Evolutionary conservation across 2,888 invertebrate genomes (phyloP).

Genomic region (Metallyticus violacea): DNA sequence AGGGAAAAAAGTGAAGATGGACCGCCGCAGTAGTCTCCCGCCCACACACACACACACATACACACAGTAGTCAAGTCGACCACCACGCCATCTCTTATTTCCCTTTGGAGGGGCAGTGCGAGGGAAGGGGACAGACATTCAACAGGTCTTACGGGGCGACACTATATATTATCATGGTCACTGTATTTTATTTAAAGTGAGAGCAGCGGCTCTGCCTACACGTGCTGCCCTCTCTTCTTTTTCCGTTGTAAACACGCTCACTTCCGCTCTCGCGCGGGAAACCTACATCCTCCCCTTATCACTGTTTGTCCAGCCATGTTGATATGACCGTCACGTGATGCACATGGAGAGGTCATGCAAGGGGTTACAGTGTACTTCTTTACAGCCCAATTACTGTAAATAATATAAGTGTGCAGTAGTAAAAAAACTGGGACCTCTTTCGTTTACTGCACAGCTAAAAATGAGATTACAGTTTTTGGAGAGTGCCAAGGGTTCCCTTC

Average conservation of each 20-base stretch:
- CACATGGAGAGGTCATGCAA: neutral
- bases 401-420: too few species aligned
- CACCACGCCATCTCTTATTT: neutral
- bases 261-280: neutral
- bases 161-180: neutral
- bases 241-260: neutral
- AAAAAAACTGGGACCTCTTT: neutral
- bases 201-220: neutral
- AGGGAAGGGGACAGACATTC: too few species aligned
- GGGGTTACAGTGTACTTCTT: neutral
- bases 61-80: neutral
- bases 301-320: neutral
- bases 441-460: neutral
- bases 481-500: neutral
- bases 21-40: neutral
- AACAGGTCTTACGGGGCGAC: neutral
- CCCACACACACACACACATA: neutral
- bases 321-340: neutral
- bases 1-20: neutral
- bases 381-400: neutral
- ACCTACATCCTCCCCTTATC: neutral
- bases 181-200: neutral
- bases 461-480: too few species aligned
- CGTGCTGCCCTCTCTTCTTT: neutral
- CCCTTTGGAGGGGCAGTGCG: neutral